Evolutionary conservation across 2,113 vertebrate species (phyloP).

Genomic region (Elanus axillaris): DNA sequence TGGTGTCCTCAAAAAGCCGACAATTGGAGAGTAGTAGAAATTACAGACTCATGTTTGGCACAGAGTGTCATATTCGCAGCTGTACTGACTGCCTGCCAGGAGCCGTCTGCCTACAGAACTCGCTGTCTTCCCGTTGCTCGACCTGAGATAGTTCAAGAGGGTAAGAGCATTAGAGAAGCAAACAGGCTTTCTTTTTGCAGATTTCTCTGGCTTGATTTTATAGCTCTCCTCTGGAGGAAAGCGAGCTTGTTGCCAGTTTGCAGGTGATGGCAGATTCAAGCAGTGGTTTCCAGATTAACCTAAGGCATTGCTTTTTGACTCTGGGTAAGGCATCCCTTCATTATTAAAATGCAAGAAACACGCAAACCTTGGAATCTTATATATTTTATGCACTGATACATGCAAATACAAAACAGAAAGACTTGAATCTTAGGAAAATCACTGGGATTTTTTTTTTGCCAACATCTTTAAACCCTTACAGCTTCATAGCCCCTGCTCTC

Average conservation of each 20-base stretch:
- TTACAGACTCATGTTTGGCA: conserved; percentile 34
- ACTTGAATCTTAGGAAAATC: neutral
- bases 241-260: neutral
- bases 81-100: conserved; percentile 8
- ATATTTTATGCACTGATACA: neutral
- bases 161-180: neutral
- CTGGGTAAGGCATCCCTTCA: neutral
- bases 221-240: neutral
- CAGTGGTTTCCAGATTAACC: neutral
- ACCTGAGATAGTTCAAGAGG: neutral
- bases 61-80: neutral
- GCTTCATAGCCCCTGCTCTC: neutral
- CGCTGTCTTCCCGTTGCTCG: neutral
- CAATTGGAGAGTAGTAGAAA: neutral
- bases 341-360: neutral
- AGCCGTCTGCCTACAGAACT: neutral
- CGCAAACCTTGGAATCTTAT: neutral
- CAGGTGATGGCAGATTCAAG: neutral
- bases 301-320: neutral
- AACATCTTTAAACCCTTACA: neutral
- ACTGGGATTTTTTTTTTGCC: neutral
- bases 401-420: neutral
- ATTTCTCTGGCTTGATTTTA: neutral
- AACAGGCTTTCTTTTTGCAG: neutral
- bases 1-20: neutral